A percentile compares a stretch with the other conserved stretches of the same genome.
These are phyloP conservation scores for Xiphydria camelus DNA, from an alignment of 2,888 invertebrate genomes.

Conservation along the genomic window DNA sequence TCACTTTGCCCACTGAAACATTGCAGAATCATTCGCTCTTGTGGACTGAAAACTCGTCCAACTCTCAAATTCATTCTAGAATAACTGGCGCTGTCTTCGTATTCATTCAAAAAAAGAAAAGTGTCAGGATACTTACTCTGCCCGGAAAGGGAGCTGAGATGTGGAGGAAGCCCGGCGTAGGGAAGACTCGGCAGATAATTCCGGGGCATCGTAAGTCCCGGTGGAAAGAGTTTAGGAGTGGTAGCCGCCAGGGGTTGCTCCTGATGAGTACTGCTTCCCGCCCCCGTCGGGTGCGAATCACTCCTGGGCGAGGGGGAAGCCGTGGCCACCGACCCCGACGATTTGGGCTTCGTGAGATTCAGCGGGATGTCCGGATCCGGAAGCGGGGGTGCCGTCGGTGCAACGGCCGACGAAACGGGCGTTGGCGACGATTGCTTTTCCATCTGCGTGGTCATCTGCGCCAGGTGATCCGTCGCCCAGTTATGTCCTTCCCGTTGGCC, in stretches of 20 bases:
- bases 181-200: slow-evolving; percentile 61
- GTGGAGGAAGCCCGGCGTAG: slow-evolving; percentile 66
- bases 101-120: no score
- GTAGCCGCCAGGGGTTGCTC: slow-evolving; percentile 64
- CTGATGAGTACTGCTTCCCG: slow-evolving; percentile 54
- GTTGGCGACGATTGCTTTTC: slow-evolving; percentile 53
- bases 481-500: slow-evolving; percentile 61
- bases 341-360: slow-evolving; percentile 86
- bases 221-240: slow-evolving; percentile 64
- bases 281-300: slow-evolving; percentile 58
- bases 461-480: slow-evolving; percentile 75
- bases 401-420: slow-evolving; percentile 48
- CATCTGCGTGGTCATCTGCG: slow-evolving; percentile 66
- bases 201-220: slow-evolving; percentile 65
- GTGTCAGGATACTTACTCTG: slow-evolving; percentile 40
- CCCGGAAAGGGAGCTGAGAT: slow-evolving; percentile 60
- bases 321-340: slow-evolving; percentile 56
- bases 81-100: no score
- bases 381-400: slow-evolving; percentile 51
- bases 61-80: neutral
- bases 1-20: slow-evolving; percentile 47
- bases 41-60: neutral
- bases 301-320: slow-evolving; percentile 59
- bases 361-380: slow-evolving; percentile 81
- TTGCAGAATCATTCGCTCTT: no score